These are phyloP conservation scores for Poeciliopsis turrubarensis DNA, from an alignment of 2,113 vertebrate species.

Conservation along the genomic window DNA sequence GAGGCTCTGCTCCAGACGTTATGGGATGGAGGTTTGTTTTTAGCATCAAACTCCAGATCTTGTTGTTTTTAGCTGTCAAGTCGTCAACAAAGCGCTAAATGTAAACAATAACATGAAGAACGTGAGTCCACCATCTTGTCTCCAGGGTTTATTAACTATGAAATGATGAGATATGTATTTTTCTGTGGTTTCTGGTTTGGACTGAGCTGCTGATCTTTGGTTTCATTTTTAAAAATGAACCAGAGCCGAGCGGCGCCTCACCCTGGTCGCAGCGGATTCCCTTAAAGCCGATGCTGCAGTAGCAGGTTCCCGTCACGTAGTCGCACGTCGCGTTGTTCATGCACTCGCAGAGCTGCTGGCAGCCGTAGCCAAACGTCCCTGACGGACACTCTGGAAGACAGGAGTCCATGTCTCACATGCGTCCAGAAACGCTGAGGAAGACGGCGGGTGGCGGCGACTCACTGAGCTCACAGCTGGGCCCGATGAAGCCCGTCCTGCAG, in stretches of 20 bases:
- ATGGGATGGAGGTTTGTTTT: too few relatives aligned
- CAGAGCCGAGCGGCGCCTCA: conserved; percentile 55
- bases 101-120: too few relatives aligned
- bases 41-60: too few relatives aligned
- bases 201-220: too few relatives aligned
- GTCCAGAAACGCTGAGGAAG: neutral
- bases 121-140: too few relatives aligned
- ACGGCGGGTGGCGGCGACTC: conserved; percentile 56
- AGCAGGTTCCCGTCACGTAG: conserved; percentile 94
- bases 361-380: conserved; percentile 91
- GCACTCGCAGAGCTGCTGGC: conserved; percentile 92
- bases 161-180: too few relatives aligned
- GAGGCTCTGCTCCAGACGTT: neutral
- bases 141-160: too few relatives aligned
- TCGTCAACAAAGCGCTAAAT: too few relatives aligned
- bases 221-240: too few relatives aligned
- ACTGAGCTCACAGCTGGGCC: conserved; percentile 92
- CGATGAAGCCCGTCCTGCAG: conserved; percentile 91
- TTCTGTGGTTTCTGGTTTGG: too few relatives aligned
- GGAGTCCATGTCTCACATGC: neutral
- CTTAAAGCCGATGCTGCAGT: conserved; percentile 93
- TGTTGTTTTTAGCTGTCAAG: too few relatives aligned
- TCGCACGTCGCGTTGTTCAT: conserved; percentile 95
- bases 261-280: conserved; percentile 95
- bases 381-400: conserved; percentile 86